Evolutionary conservation across 2,888 invertebrate genomes (phyloP), one percentile per base, ranked within the genome.

Genomic region (Heliconius ethilla): DNA sequence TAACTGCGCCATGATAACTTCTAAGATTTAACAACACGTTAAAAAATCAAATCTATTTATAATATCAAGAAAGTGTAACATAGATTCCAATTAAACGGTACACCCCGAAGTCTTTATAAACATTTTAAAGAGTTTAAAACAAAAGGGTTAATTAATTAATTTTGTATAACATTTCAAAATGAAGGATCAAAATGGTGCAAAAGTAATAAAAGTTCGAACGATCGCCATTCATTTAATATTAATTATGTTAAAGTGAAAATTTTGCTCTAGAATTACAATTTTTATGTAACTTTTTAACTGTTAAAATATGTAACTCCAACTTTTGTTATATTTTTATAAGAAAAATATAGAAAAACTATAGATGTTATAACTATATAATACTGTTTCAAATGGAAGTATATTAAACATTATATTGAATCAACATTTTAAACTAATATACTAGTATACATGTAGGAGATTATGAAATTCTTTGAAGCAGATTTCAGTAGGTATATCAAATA

Each of bases 201-300:
- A 55, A 72, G 70, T 59, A 55, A 72, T 72, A 55, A 72, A 72
- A 72, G 70, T 72, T 72, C n/a, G 55, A 72, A 33, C 70, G 70
- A 55, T 72, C 70, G 70, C 29, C 33, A 59, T 72, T 72, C 11
- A 55, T 72, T 72, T n/a, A 55, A 55, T 51, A 72, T 59, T n/a
- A 72, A 72, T 55, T 72, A 72, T 55, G 29, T 51, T 70, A 27
- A 51, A 55, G 27, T 33, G 33, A 29, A 72, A 51, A 55, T 55
- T 69, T 72, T 55, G 51, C 3, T 51, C 18, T 51, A 10, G 18
- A 51, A 51, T 51, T 70, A 22, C 4, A 69, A n/a, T 69, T 70
- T 51, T 51, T 70, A 15, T 45, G 18, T 45, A 25, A 22, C 13
- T 22, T 67, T 70, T 70, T 70, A 51, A 51, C 25, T 29, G 3